Base-by-base conservation (phyloP, 2,888 invertebrate species). In the Temnothorax rugatulus region DNA sequence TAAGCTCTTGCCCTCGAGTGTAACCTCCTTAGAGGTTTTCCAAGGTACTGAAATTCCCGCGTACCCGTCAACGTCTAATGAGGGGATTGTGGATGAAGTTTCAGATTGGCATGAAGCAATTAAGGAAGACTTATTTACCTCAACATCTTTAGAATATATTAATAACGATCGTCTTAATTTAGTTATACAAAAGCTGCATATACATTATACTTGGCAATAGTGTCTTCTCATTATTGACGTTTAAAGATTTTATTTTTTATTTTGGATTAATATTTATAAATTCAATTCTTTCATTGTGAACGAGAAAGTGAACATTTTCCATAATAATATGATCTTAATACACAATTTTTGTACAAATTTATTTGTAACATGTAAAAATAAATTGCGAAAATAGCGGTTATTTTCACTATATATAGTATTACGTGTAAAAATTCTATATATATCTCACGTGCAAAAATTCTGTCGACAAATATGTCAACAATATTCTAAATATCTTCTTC, bases 21-120 rank as follows among this genome's bases (percentile, higher is more conserved):
- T 89, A 91, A 92, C 91, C 92, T 91, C 89, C 92, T 92, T 92
- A 92, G 92, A 92, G 91, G 92, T 91, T 92, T 93, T 90, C 91
- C 90, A 84, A 90, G 91, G 90, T 89, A 91, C 88, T 90, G 91
- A 92, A 93, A 93, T 93, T 93, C 93, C 92, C 90, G 90, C 93
- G 91, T 90, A 91, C 90, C 91, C 92, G 91, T 93, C 93, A 91
- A 91, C 89, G 86, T 90, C 91, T 93, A 93, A 93, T 92, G 92
- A 93, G 93, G 91, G 91, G 88, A 89, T 91, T 89, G 89, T 87
- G 91, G 90, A 86, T 91, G 89, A 91, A 93, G 89, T 90, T 92
- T 90, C 83, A 57, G 82, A 75, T 64, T 59, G 84, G 87, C 84
- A 85, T 87, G 89, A 84, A 86, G 87, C 87, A 90, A 91, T 91